Conservation (phyloP, 2,113 vertebrate genomes). For the Bos taurus region ARS-UCD2.0 NC_037337.1:11772001-11772500, state of each 20-base stretch:
- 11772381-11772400: background rate
- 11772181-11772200: background rate
- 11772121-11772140: background rate
- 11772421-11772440: background rate
- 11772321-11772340: background rate
- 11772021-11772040: background rate
- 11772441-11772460: background rate
- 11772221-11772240: background rate
- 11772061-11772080: background rate
- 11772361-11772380: background rate
- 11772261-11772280: constrained; percentile 35
- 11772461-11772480: background rate
- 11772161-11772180: background rate
- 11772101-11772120: background rate
- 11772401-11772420: background rate
- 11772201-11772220: background rate
- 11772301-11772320: background rate
- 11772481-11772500: background rate
- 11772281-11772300: background rate
- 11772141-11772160: background rate
- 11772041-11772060: background rate
- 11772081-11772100: background rate
- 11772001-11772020: background rate
- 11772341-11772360: background rate
- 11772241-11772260: background rate